phyloP scores from a whole-genome alignment of 1,140 invertebrate genomes.

The Andricus grossulariae region DNA sequence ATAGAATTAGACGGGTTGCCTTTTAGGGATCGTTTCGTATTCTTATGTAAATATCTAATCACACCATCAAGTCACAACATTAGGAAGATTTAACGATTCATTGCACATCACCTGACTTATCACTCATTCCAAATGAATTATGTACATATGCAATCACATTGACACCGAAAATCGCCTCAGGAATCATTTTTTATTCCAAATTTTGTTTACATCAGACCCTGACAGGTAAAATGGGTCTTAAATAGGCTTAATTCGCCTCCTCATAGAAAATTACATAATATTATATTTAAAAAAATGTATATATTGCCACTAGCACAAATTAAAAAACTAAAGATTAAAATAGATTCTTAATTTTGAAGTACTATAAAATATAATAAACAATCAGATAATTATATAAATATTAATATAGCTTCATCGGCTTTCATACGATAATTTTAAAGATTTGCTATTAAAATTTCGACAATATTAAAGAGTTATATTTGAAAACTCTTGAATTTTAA shows the following conservation, averaged over 20 bases:
- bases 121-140: slow-evolving; percentile 21
- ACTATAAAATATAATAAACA: too few species aligned
- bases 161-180: not conserved
- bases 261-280: not conserved
- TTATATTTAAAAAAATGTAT: too few species aligned
- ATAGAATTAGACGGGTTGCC: slow-evolving; percentile 15
- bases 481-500: too few species aligned
- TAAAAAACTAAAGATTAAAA: too few species aligned
- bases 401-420: too few species aligned
- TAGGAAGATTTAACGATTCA: slow-evolving; percentile 28
- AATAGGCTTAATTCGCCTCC: not conserved
- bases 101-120: slow-evolving; percentile 21
- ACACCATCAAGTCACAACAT: slow-evolving; percentile 18
- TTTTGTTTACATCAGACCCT: slow-evolving; percentile 2
- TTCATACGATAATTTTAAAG: too few species aligned
- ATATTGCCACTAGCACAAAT: too few species aligned
- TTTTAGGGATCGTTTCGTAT: slow-evolving; percentile 24
- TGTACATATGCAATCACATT: not conserved
- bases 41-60: slow-evolving; percentile 26
- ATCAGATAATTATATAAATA: too few species aligned
- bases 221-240: not conserved
- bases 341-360: too few species aligned
- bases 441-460: too few species aligned
- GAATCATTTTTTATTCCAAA: slow-evolving; percentile 7
- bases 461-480: too few species aligned